Percentiles rank a stretch among this genome's conserved stretches.
Conservation (phyloP, 1,140 invertebrate species). For the Drosophila nebulosa region DNA sequence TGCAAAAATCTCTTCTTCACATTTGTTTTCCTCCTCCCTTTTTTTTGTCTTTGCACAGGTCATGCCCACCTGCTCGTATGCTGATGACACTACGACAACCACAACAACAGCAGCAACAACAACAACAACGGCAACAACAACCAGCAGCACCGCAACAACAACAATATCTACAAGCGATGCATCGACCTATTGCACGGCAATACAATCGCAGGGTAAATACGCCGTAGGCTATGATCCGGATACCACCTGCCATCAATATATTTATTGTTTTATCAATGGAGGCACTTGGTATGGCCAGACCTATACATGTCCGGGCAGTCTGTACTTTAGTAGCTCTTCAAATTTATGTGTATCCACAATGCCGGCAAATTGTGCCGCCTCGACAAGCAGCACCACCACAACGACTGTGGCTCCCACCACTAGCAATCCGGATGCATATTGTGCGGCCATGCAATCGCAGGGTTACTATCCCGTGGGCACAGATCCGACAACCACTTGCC, state of each 20-base stretch:
- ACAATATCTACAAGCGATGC: slow-evolving; percentile 34
- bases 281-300: slow-evolving; percentile 48
- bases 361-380: slow-evolving; percentile 24
- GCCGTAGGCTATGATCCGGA: slow-evolving; percentile 43
- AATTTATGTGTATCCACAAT: slow-evolving; percentile 13
- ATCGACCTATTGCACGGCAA: slow-evolving; percentile 38
- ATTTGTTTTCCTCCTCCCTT: not conserved
- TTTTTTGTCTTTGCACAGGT: slow-evolving; percentile 12
- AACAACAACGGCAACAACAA: slow-evolving; percentile 9
- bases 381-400: not conserved
- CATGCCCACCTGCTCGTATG: slow-evolving; percentile 50
- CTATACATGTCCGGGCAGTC: slow-evolving; percentile 51
- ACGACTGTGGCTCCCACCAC: slow-evolving; percentile 36
- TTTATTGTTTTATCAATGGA: slow-evolving; percentile 39
- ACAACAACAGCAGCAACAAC: slow-evolving; percentile 28
- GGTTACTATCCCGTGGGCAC: slow-evolving; percentile 51
- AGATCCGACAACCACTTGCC: slow-evolving; percentile 56
- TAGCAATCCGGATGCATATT: slow-evolving; percentile 43
- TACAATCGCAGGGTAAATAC: slow-evolving; percentile 46
- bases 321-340: slow-evolving; percentile 38
- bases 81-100: slow-evolving; percentile 31
- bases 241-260: slow-evolving; percentile 64
- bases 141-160: slow-evolving; percentile 2
- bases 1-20: not conserved
- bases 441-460: slow-evolving; percentile 31